Percentiles rank a stretch among this genome's conserved stretches.
phyloP scores from a whole-genome alignment of 2,797 vertebrate species.

The Sebastes minor region DNA sequence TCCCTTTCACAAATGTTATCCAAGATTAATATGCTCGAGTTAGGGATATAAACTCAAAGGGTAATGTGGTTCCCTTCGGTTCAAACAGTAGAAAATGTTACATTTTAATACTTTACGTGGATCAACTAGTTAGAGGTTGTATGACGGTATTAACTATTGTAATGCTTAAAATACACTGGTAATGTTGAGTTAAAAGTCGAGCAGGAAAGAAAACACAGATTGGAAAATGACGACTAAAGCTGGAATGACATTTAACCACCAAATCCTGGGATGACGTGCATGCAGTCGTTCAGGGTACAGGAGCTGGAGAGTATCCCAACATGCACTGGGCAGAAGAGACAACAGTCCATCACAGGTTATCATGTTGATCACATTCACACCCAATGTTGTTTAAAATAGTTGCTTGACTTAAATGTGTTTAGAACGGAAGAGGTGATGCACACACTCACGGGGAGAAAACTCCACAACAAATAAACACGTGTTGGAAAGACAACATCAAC shows the following conservation, averaged over 20 bases:
- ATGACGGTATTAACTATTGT: neutral
- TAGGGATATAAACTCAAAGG: neutral
- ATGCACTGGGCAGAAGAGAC: slow-evolving; percentile 7
- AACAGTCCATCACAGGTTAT: neutral
- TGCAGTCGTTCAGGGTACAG: neutral
- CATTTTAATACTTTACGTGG: slow-evolving; percentile 2
- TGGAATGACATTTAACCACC: neutral
- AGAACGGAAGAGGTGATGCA: neutral
- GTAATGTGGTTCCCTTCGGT: neutral
- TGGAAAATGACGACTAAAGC: neutral
- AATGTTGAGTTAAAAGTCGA: neutral
- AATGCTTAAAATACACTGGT: neutral
- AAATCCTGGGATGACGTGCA: neutral
- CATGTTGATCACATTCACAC: neutral
- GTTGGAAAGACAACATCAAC: neutral
- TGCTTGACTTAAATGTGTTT: neutral
- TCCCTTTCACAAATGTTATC: neutral
- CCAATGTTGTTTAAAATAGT: neutral
- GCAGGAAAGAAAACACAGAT: neutral
- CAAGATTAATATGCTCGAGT: neutral
- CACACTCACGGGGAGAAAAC: neutral
- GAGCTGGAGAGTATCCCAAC: slow-evolving; percentile 11
- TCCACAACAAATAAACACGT: neutral
- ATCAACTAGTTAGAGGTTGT: neutral
- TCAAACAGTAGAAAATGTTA: neutral